Conservation (phyloP, 2,888 invertebrate species). For the Caenorhabditis zanzibari region DNA sequence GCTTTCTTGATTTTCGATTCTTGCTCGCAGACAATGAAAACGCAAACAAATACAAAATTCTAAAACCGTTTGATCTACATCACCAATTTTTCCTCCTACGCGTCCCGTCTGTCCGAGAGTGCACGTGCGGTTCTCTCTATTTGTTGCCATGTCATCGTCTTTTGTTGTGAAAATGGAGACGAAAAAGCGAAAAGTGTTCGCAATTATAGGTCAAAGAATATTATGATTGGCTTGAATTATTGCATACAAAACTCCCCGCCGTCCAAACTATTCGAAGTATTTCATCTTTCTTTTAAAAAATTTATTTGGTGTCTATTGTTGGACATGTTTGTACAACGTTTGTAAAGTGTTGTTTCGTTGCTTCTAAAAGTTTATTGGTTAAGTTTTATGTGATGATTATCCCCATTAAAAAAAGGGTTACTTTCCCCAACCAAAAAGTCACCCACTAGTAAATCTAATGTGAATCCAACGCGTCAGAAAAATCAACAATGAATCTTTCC, state of each 20-base stretch:
- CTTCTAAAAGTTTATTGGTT: not conserved
- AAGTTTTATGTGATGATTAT: not conserved
- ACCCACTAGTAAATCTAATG: too few relatives aligned
- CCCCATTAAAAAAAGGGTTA: too few relatives aligned
- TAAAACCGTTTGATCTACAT: conserved; percentile 31
- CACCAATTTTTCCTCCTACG: conserved; percentile 14
- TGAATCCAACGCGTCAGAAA: too few relatives aligned
- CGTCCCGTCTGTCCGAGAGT: conserved; percentile 10
- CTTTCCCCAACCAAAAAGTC: too few relatives aligned
- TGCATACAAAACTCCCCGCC: not conserved
- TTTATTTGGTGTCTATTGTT: not conserved
- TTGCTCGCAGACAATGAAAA: not conserved
- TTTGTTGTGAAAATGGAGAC: conserved; percentile 12
- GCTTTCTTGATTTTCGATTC: conserved; percentile 3
- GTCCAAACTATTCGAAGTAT: not conserved
- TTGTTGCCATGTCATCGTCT: conserved; percentile 56
- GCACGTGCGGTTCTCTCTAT: conserved; percentile 41
- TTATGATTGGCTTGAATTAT: not conserved
- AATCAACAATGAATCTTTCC: too few relatives aligned
- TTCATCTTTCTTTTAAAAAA: conserved; percentile 3
- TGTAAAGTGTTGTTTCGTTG: not conserved
- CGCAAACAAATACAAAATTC: conserved; percentile 26
- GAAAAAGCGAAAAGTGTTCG: not conserved
- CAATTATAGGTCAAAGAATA: conserved; percentile 11
- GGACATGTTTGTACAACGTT: not conserved